These are phyloP conservation scores for Channa argus DNA, from an alignment of 2,113 vertebrate genomes.

Conservation along the genomic window DNA sequence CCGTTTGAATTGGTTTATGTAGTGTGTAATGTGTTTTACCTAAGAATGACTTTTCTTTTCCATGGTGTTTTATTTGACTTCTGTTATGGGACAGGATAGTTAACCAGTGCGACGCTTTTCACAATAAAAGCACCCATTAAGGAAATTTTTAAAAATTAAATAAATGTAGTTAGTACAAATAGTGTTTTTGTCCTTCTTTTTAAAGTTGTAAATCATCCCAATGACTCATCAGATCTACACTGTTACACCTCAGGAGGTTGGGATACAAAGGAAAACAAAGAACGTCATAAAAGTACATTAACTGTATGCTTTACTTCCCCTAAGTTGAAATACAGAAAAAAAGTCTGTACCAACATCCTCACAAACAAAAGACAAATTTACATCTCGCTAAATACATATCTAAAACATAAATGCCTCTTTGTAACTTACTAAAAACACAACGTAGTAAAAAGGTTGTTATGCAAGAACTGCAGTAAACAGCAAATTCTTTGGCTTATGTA, in stretches of 20 bases:
- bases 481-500: neutral
- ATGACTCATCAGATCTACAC: too few relatives aligned
- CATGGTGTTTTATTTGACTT: too few relatives aligned
- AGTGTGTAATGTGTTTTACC: too few relatives aligned
- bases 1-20: too few relatives aligned
- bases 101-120: neutral
- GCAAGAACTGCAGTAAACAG: neutral
- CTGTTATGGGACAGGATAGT: too few relatives aligned
- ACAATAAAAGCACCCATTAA: too few relatives aligned
- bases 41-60: too few relatives aligned
- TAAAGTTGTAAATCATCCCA: neutral
- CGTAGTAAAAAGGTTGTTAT: neutral
- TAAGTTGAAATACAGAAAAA: neutral
- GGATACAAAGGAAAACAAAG: neutral
- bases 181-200: neutral
- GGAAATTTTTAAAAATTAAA: neutral
- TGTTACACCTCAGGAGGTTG: too few relatives aligned
- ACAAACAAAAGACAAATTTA: neutral
- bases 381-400: neutral
- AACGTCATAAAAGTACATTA: neutral
- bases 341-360: neutral
- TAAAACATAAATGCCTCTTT: neutral
- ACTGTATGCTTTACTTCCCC: neutral
- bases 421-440: neutral
- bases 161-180: neutral